Base-by-base conservation (phyloP, 2,797 vertebrate species). In the Anguilla anguilla region DNA sequence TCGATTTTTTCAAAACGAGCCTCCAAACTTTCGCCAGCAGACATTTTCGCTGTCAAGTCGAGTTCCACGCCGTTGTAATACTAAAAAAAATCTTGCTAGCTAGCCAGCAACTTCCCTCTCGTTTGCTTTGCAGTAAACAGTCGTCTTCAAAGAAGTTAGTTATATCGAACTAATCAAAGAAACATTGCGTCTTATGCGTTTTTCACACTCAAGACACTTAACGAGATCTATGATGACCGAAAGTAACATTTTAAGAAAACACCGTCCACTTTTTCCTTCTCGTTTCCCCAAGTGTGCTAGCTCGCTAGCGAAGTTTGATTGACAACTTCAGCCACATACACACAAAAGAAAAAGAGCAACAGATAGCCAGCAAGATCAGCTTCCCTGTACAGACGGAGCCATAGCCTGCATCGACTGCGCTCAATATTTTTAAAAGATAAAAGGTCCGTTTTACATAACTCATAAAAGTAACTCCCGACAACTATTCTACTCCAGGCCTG, bases 1-100 rank as follows among this genome's bases (percentile, higher is more conserved):
- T 99, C 98, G 95, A 99, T 99, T 95, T 98, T 99, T 89, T 97
- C 98, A 96, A 99, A 99, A 1, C 98, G 98, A 94, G 97, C 97
- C 93, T 97, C 97, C 94, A 99, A 96, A 92, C 94, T 98, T 93
- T 98, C 97, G 90, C 96, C 96, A 74, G 97, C 95, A 93, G 98
- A 98, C 98, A 99, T 99, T 93, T 94, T 94, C 88, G 86, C 89
- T 91, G 91, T 90, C 90, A 87, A 92, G 11, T 55, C 90, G 88
- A 86, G 92, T 92, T 92, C 89, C 87, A 91, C n/a, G 59, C 90
- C 89, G 88, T 89, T 84, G 89, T 87, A 64, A 57, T 69, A 81
- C 28, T 53, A 69, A 82, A 86, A 87, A 88, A 88, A 89, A 61
- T 39, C 74, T 17, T 46, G 91, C 85, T 90, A 88, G 89, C 83